These are phyloP conservation scores for Nansenia antarctica DNA, from an alignment of 2,113 vertebrate species.

Conservation along the genomic window DNA sequence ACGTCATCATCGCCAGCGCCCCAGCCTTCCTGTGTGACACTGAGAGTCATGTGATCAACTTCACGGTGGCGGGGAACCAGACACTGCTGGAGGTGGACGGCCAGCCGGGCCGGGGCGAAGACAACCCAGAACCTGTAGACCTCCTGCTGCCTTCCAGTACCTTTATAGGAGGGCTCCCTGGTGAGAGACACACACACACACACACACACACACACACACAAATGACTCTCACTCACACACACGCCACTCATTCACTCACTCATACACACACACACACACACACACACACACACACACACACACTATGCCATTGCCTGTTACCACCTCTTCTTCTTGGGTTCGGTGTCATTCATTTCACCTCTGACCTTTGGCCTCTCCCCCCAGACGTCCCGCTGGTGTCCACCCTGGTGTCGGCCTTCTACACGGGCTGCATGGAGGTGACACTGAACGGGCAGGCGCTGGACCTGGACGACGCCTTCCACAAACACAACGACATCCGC, in stretches of 20 bases:
- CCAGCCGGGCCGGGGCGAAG: conserved; percentile 71
- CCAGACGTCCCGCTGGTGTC: conserved; percentile 89
- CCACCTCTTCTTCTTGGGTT: background rate
- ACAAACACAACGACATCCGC: conserved; percentile 91
- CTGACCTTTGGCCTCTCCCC: conserved; percentile 6
- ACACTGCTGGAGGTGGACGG: conserved; percentile 82
- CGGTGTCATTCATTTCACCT: background rate
- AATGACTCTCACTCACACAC: background rate
- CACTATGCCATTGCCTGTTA: background rate
- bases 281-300: background rate
- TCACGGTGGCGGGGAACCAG: conserved; percentile 75
- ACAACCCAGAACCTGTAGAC: conserved; percentile 47
- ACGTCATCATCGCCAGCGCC: conserved; percentile 77
- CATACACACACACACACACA: background rate
- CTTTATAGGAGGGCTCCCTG: conserved; percentile 91
- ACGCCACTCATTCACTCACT: too few relatives aligned
- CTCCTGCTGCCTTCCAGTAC: conserved; percentile 77
- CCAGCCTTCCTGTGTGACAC: conserved; percentile 82
- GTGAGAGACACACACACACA: too few relatives aligned
- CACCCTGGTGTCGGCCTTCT: conserved; percentile 87
- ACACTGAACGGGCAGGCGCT: conserved; percentile 73
- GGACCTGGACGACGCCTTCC: conserved; percentile 87
- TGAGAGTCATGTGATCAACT: conserved; percentile 78
- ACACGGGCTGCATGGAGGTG: conserved; percentile 91
- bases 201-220: background rate